Percentiles rank a stretch among this genome's conserved stretches.
Conservation (phyloP, 2,888 invertebrate genomes). For the Antheraea assamensis region DNA sequence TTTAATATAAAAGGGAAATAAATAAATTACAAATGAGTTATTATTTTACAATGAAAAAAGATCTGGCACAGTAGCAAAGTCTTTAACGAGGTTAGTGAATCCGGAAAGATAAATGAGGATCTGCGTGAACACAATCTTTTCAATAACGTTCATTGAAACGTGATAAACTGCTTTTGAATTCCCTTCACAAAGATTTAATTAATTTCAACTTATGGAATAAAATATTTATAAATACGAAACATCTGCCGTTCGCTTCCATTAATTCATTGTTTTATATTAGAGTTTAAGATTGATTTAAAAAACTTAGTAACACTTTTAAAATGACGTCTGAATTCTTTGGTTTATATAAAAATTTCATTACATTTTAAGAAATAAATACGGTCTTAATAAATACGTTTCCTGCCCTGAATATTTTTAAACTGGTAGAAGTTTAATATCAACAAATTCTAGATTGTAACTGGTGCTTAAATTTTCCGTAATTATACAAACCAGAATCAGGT, state of each 20-base stretch:
- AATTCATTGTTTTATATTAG: neutral
- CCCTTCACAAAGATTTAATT: conserved; percentile 3
- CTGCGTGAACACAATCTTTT: conserved; percentile 16
- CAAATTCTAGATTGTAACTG: no score
- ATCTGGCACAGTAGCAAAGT: conserved; percentile 1
- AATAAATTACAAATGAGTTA: conserved; percentile 8
- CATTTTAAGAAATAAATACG: no score
- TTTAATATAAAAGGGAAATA: neutral
- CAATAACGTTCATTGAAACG: conserved; percentile 9
- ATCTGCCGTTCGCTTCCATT: neutral
- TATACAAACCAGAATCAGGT: no score
- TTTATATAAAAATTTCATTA: no score
- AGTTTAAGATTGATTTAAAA: neutral
- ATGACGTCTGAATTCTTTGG: no score
- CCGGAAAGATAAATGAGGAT: conserved; percentile 14
- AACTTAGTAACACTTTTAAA: no score
- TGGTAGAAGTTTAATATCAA: no score
- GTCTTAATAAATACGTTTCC: no score
- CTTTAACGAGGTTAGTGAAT: conserved; percentile 11
- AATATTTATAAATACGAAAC: neutral
- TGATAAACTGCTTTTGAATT: conserved; percentile 11
- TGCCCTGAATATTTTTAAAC: no score
- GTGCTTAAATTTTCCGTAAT: no score
- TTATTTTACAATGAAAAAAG: neutral
- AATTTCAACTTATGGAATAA: neutral